These are phyloP conservation scores for Haemorhous mexicanus DNA, from an alignment of 2,113 vertebrate species.

Conservation along the genomic window DNA sequence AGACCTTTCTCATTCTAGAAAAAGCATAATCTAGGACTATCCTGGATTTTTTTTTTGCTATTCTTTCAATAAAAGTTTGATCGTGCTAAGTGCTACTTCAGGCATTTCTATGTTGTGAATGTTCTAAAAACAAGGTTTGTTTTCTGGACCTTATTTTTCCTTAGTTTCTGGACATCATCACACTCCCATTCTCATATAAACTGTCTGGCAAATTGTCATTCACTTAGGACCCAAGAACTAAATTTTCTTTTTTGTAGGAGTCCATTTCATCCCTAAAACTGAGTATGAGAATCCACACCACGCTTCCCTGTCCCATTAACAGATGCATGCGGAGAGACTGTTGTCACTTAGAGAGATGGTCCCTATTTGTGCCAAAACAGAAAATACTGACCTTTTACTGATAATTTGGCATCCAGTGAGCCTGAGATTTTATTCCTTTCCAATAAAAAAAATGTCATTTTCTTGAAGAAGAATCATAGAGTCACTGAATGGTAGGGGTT, in stretches of 20 bases:
- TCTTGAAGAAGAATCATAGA: not conserved
- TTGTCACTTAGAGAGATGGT: not conserved
- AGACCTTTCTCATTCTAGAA: not conserved
- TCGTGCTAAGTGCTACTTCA: accelerated
- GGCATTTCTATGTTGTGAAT: not conserved
- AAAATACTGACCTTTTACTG: not conserved
- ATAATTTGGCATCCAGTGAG: not conserved
- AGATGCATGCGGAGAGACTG: too few relatives aligned
- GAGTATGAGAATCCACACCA: not conserved
- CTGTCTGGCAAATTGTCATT: not conserved
- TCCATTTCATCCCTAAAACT: not conserved
- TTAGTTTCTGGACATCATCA: not conserved
- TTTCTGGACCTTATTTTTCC: not conserved
- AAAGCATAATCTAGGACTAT: not conserved
- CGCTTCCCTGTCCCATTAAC: not conserved
- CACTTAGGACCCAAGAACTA: not conserved
- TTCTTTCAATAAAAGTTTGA: not conserved
- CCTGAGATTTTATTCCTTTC: not conserved
- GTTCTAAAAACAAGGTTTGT: not conserved
- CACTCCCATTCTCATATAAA: not conserved
- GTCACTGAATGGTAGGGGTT: not conserved
- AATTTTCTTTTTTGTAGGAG: not conserved
- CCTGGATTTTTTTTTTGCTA: not conserved
- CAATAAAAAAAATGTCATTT: not conserved
- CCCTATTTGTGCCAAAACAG: not conserved